These are phyloP conservation scores for Meliscaeva auricollis DNA, from an alignment of 2,888 invertebrate species.

Conservation along the genomic window DNA sequence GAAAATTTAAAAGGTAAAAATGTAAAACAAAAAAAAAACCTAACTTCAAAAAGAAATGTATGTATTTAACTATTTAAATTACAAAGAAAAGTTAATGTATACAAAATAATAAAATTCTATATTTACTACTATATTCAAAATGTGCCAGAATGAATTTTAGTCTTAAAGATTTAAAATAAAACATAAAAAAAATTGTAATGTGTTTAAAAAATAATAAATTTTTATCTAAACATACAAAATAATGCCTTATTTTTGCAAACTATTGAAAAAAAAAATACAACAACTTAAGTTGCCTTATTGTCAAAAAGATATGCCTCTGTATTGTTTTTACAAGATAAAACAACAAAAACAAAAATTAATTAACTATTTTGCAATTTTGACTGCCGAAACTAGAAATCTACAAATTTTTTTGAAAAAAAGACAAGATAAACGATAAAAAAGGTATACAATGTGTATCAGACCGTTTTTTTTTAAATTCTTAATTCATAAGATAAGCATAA, in stretches of 20 bases:
- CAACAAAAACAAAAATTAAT: neutral
- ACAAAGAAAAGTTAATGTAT: conserved; percentile 40
- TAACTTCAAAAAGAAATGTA: no score
- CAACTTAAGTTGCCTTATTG: conserved; percentile 70
- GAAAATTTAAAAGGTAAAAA: conserved; percentile 7
- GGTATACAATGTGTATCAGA: neutral
- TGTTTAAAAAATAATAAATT: conserved; percentile 25
- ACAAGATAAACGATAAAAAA: conserved; percentile 19
- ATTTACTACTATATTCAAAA: conserved; percentile 73
- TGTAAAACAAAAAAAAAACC: conserved; percentile 5
- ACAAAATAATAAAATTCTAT: conserved; percentile 32
- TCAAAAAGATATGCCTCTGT: conserved; percentile 43
- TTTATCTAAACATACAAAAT: conserved; percentile 31
- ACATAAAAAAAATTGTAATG: neutral
- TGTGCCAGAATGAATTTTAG: conserved; percentile 75
- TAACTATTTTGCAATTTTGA: conserved; percentile 48
- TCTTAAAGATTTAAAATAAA: conserved; percentile 66
- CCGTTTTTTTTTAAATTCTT: conserved; percentile 1
- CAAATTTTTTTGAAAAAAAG: conserved; percentile 41
- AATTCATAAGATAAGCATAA: conserved; percentile 40
- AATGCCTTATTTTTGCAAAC: conserved; percentile 70
- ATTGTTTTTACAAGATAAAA: conserved; percentile 1
- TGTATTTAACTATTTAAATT: conserved; percentile 45
- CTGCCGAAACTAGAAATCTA: conserved; percentile 51
- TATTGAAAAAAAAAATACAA: conserved; percentile 28